These are phyloP conservation scores for rabbit (Oryctolagus cuniculus) DNA, from an alignment of 2,113 vertebrate species.

Conservation along the genomic window mOryCun1.1 NC_091444.1:9168001-9168500, in stretches of 20 bases:
- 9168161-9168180: too few relatives aligned
- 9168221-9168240: background rate
- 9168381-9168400: background rate
- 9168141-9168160: too few relatives aligned
- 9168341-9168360: background rate
- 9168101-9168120: background rate
- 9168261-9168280: background rate
- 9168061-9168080: background rate
- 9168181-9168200: background rate
- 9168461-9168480: background rate
- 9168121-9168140: fast-evolving
- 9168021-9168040: background rate
- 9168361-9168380: background rate
- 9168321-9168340: background rate
- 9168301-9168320: background rate
- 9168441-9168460: background rate
- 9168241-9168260: background rate
- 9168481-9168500: too few relatives aligned
- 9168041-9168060: background rate
- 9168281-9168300: background rate
- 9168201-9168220: background rate
- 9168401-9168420: background rate
- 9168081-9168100: fast-evolving
- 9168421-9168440: too few relatives aligned
- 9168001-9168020: background rate